phyloP scores from a whole-genome alignment of 2,888 invertebrate species.

The Poecilus cupreus region DNA sequence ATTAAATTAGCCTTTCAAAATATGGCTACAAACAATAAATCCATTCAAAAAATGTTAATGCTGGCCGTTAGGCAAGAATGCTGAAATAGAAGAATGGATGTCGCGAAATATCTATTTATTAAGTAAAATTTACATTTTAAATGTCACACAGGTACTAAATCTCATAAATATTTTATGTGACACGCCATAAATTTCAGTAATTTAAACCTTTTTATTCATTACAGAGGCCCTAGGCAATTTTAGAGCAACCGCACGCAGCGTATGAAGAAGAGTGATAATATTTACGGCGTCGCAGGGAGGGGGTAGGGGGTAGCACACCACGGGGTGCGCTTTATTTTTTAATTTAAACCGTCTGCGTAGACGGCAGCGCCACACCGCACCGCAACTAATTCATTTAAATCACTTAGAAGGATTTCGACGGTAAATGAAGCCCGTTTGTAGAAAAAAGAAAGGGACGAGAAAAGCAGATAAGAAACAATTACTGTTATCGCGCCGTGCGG shows the following conservation, averaged over 20 bases:
- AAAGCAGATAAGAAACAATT: conserved; percentile 43
- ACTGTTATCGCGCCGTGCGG: conserved; percentile 18
- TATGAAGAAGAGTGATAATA: conserved; percentile 42
- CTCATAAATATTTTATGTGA: conserved; percentile 43
- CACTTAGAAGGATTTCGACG: conserved; percentile 49
- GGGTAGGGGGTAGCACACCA: background rate
- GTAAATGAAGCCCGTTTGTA: conserved; percentile 35
- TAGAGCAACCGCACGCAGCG: conserved; percentile 1
- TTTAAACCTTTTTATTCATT: conserved; percentile 45
- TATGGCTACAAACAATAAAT: too few relatives aligned
- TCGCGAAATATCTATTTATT: conserved; percentile 3
- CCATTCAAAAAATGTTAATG: too few relatives aligned
- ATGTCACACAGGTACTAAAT: background rate
- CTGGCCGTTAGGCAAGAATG: too few relatives aligned
- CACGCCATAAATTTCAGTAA: conserved; percentile 35
- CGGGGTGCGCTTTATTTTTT: conserved; percentile 47
- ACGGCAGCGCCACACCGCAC: background rate
- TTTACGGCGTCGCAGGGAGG: background rate
- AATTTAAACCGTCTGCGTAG: conserved; percentile 48
- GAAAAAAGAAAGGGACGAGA: conserved; percentile 15
- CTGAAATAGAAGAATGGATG: background rate
- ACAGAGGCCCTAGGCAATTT: conserved; percentile 36
- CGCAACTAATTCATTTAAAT: conserved; percentile 51
- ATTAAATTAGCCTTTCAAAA: too few relatives aligned
- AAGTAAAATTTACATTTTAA: conserved; percentile 18